Percentiles rank a stretch among this genome's conserved stretches.
These are phyloP conservation scores for Aphidius colemani DNA, from an alignment of 2,888 invertebrate genomes.

Conservation along the genomic window DNA sequence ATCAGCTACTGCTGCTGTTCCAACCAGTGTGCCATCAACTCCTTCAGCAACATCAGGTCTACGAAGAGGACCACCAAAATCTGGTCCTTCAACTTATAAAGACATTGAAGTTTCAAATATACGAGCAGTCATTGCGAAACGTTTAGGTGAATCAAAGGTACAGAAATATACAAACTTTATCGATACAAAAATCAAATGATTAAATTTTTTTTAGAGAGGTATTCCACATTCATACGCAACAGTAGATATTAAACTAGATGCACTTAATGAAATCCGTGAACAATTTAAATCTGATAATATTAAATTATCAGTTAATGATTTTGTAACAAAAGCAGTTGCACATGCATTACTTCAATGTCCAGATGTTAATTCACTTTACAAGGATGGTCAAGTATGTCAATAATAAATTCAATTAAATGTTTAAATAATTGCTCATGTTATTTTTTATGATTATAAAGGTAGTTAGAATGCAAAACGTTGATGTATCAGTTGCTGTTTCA, in stretches of 20 bases:
- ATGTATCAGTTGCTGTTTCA: constrained; percentile 70
- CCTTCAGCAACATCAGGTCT: too few relatives aligned
- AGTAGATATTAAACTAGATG: constrained; percentile 64
- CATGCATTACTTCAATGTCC: constrained; percentile 64
- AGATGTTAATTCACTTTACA: constrained; percentile 60
- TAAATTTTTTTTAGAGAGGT: constrained; percentile 52
- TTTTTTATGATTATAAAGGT: constrained; percentile 44
- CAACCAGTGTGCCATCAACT: constrained; percentile 17
- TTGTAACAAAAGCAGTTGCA: constrained; percentile 70
- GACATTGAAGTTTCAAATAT: constrained; percentile 67
- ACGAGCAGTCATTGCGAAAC: constrained; percentile 68
- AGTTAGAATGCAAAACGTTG: constrained; percentile 59
- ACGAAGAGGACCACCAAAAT: constrained; percentile 29
- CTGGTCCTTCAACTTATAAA: constrained; percentile 55
- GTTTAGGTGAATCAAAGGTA: constrained; percentile 69
- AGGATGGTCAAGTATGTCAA: constrained; percentile 58
- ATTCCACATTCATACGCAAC: constrained; percentile 72
- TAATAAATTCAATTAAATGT: neutral
- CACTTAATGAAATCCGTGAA: constrained; percentile 62
- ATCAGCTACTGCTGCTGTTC: constrained; percentile 21
- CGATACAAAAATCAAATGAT: too few relatives aligned
- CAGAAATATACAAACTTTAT: too few relatives aligned
- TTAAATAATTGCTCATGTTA: constrained; percentile 1
- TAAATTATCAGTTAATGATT: constrained; percentile 70
- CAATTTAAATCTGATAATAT: constrained; percentile 63